These are phyloP conservation scores for Basileuterus tristriatus DNA, from an alignment of 2,797 vertebrate genomes.

Conservation along the genomic window DNA sequence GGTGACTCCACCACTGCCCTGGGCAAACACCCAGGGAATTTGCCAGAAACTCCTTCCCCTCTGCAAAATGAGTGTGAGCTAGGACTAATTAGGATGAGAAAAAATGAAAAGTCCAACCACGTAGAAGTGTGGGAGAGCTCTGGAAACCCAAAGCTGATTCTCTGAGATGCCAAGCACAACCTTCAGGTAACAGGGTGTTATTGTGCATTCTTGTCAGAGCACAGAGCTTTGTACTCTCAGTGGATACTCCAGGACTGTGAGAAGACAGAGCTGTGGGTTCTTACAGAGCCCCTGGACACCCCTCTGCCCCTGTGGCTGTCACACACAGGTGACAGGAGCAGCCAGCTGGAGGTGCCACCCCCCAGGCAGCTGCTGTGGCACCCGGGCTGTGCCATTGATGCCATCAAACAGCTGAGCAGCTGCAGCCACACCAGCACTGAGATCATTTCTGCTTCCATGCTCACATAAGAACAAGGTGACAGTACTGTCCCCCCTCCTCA, in stretches of 20 bases:
- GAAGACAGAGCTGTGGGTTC: background rate
- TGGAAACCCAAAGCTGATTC: background rate
- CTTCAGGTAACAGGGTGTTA: background rate
- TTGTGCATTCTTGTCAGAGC: background rate
- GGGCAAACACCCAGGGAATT: background rate
- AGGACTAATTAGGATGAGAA: background rate
- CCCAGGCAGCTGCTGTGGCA: background rate
- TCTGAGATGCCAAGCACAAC: background rate
- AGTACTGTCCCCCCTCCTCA: background rate
- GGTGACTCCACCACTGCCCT: background rate
- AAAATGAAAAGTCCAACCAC: accelerated
- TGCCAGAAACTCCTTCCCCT: background rate
- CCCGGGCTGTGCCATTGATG: background rate
- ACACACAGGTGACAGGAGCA: background rate
- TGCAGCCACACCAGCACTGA: background rate
- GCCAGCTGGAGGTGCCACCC: background rate
- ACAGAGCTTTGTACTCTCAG: background rate
- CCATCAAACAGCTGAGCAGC: background rate
- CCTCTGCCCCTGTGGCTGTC: background rate
- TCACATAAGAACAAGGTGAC: background rate
- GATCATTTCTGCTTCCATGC: background rate
- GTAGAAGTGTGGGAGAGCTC: background rate
- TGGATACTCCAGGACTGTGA: background rate
- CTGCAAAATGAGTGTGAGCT: background rate
- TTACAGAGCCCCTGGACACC: background rate